A percentile compares a stretch with the other conserved stretches of the same genome.
phyloP scores from a whole-genome alignment of 2,888 invertebrate genomes.

The Emmelina monodactyla region DNA sequence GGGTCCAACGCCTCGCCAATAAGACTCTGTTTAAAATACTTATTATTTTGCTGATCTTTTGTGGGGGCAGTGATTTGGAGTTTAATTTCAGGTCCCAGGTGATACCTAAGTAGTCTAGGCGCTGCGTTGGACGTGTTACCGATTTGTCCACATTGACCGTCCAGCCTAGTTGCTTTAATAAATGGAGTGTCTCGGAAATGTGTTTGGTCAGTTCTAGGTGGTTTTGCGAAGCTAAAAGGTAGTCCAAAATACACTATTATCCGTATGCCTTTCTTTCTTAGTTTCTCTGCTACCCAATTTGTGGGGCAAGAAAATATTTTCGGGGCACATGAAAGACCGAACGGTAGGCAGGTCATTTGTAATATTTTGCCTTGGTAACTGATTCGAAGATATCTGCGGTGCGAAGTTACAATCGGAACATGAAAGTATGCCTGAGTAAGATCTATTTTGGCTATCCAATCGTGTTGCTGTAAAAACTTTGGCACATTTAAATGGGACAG shows the following conservation, averaged over 20 bases:
- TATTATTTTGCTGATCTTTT: no score
- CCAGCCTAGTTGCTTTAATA: no score
- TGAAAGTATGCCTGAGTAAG: background rate
- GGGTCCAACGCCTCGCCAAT: no score
- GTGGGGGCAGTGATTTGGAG: no score
- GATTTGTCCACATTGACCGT: no score
- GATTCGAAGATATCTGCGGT: slow-evolving; percentile 16
- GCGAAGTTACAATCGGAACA: slow-evolving; percentile 3
- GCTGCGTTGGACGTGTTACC: no score
- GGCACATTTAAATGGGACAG: no score
- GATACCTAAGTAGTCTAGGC: no score
- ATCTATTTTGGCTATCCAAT: slow-evolving; percentile 3
- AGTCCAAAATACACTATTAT: background rate
- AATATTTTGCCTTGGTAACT: slow-evolving; percentile 15
- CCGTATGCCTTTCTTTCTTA: background rate
- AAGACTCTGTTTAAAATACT: no score
- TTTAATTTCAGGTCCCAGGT: no score
- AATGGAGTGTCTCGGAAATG: no score
- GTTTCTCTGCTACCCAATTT: background rate
- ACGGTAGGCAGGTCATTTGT: slow-evolving; percentile 20
- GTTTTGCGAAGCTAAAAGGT: slow-evolving; percentile 1
- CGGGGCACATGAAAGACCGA: slow-evolving; percentile 15
- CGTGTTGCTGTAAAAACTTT: slow-evolving; percentile 2
- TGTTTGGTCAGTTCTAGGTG: no score
- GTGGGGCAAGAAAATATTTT: background rate